Percentiles rank a stretch among this genome's conserved stretches.
Conservation (phyloP, 2,113 vertebrate species). For the Salvator merianae region DNA sequence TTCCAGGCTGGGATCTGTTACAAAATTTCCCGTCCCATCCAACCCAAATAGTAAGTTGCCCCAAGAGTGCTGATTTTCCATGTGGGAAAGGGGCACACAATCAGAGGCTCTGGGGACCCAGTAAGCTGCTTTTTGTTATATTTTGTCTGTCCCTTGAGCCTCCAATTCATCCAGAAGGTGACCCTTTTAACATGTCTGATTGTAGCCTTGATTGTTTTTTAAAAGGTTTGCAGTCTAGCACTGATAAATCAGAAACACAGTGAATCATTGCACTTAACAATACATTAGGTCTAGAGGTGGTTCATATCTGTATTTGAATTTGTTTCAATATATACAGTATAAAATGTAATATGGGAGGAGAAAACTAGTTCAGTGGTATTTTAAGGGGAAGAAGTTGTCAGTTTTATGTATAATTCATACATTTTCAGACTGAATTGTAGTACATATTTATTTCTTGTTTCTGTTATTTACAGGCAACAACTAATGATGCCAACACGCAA, state of each 20-base stretch:
- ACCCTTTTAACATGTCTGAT: too few relatives aligned
- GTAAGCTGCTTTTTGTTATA: too few relatives aligned
- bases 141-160: too few relatives aligned
- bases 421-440: background rate
- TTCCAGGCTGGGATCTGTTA: too few relatives aligned
- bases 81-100: too few relatives aligned
- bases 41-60: too few relatives aligned
- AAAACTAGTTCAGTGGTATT: background rate
- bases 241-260: background rate
- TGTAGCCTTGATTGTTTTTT: background rate
- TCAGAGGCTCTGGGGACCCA: too few relatives aligned
- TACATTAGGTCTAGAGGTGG: background rate
- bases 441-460: background rate
- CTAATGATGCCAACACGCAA: background rate
- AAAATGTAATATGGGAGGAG: background rate
- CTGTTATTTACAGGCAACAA: background rate
- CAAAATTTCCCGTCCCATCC: too few relatives aligned
- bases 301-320: background rate
- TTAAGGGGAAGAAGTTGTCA: background rate
- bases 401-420: background rate
- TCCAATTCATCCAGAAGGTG: too few relatives aligned
- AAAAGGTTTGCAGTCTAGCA: background rate
- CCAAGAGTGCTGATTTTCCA: too few relatives aligned
- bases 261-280: background rate
- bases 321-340: background rate